Percentiles rank a stretch among this genome's conserved stretches.
Conservation (phyloP, 2,888 invertebrate species). For the Aromia moschata region DNA sequence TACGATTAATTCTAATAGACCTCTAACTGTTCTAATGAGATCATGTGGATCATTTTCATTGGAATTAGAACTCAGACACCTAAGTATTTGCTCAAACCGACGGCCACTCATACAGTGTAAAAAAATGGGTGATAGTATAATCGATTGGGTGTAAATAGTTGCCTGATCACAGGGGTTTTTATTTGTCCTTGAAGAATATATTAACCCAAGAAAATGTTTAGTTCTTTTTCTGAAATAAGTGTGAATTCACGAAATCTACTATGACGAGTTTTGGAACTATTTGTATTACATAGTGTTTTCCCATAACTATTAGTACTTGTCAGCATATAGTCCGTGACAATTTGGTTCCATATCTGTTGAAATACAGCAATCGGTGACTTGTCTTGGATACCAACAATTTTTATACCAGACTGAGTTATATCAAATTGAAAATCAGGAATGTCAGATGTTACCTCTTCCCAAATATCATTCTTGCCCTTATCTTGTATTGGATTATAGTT, state of each 20-base stretch:
- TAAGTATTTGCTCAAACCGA: slow-evolving; percentile 20
- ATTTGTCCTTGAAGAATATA: slow-evolving; percentile 9
- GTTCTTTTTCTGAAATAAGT: slow-evolving; percentile 12
- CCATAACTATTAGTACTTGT: slow-evolving; percentile 16
- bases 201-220: slow-evolving; percentile 10
- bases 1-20: slow-evolving; percentile 3
- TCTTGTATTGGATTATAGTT: too few species aligned
- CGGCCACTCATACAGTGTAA: not conserved
- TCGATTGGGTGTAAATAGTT: slow-evolving; percentile 11
- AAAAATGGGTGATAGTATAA: slow-evolving; percentile 19
- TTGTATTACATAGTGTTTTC: not conserved
- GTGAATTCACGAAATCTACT: slow-evolving; percentile 9
- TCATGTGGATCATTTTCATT: not conserved
- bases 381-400: too few species aligned
- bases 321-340: slow-evolving; percentile 10
- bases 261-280: slow-evolving; percentile 17
- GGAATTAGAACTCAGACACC: slow-evolving; percentile 14
- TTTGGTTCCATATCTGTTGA: slow-evolving; percentile 10
- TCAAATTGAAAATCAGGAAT: too few species aligned
- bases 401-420: too few species aligned
- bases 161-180: slow-evolving; percentile 3
- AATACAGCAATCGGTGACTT: slow-evolving; percentile 15
- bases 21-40: slow-evolving; percentile 7
- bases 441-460: too few species aligned
- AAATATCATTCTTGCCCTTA: too few species aligned